These are phyloP conservation scores for Mesaphorura yosii DNA, from an alignment of 1,140 invertebrate genomes.

Conservation along the genomic window DNA sequence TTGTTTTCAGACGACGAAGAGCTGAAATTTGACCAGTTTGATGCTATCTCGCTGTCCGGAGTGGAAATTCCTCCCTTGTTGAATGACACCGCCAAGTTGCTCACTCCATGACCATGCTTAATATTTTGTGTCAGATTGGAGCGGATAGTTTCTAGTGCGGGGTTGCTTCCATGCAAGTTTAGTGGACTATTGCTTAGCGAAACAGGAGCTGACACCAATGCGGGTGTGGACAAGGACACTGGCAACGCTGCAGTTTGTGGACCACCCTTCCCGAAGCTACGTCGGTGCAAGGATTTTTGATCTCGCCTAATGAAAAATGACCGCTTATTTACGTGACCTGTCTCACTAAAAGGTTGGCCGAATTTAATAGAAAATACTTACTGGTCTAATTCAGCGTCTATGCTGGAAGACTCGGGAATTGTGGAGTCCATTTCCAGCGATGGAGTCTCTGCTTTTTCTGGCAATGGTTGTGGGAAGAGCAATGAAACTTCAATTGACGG, in stretches of 20 bases:
- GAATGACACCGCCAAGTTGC: slow-evolving; percentile 16
- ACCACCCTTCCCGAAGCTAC: neutral
- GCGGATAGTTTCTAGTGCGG: neutral
- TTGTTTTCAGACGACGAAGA: slow-evolving; percentile 25
- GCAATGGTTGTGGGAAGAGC: slow-evolving; percentile 20
- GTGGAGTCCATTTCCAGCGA: slow-evolving; percentile 16
- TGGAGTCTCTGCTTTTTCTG: slow-evolving; percentile 9
- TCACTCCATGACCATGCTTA: slow-evolving; percentile 16
- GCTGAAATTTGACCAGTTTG: slow-evolving; percentile 24
- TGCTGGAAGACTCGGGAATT: slow-evolving; percentile 19
- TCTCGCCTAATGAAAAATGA: too few relatives aligned
- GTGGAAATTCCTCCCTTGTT: slow-evolving; percentile 26
- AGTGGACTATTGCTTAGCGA: slow-evolving; percentile 14
- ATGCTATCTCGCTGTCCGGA: slow-evolving; percentile 29
- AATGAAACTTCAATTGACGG: slow-evolving; percentile 19
- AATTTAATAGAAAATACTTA: slow-evolving; percentile 7
- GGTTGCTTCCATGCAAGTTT: neutral
- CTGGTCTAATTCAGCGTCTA: slow-evolving; percentile 10
- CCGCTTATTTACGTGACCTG: too few relatives aligned
- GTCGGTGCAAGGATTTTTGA: too few relatives aligned
- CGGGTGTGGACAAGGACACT: neutral
- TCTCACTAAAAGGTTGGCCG: too few relatives aligned
- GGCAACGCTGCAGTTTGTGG: neutral
- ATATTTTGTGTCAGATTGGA: slow-evolving; percentile 1
- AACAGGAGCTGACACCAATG: neutral